These are phyloP conservation scores for Heliconius ismenius DNA, from an alignment of 2,888 invertebrate genomes.

Conservation along the genomic window DNA sequence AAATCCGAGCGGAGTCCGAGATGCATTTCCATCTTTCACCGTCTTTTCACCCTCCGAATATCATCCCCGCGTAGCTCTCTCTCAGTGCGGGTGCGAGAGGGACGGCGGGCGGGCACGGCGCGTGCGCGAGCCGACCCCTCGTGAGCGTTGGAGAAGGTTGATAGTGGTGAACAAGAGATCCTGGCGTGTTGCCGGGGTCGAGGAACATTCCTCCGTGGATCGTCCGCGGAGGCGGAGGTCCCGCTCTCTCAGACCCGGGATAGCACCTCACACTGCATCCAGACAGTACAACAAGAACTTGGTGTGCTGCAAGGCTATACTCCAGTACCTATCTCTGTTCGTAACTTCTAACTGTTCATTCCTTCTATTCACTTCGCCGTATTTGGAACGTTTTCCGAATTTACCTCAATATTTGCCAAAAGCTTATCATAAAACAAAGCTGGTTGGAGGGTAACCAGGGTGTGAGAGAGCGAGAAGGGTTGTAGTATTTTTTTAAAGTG, in stretches of 20 bases:
- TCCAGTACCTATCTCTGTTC: conserved; percentile 27
- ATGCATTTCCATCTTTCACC: conserved; percentile 81
- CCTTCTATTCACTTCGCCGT: conserved; percentile 16
- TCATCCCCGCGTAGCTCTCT: conserved; percentile 71
- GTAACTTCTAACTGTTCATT: conserved; percentile 17
- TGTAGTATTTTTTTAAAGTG: conserved; percentile 70
- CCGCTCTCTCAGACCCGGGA: conserved; percentile 75
- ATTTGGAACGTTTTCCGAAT: conserved; percentile 11
- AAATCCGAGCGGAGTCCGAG: conserved; percentile 80
- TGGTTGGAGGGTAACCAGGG: conserved; percentile 57
- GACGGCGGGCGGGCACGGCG: conserved; percentile 59
- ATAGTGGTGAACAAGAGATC: conserved; percentile 71
- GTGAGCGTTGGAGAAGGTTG: conserved; percentile 70
- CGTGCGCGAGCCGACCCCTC: conserved; percentile 78
- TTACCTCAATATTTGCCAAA: conserved; percentile 28
- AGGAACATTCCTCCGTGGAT: conserved; percentile 77
- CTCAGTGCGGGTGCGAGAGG: conserved; percentile 57
- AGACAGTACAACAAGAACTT: conserved; percentile 24
- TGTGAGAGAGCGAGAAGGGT: conserved; percentile 76
- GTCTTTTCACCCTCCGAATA: conserved; percentile 79
- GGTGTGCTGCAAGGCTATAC: conserved; percentile 36
- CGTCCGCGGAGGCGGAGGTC: conserved; percentile 78
- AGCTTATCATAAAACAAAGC: conserved; percentile 35
- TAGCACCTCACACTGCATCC: conserved; percentile 54
- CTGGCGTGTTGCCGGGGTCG: conserved; percentile 71